Percentiles rank a stretch among this genome's conserved stretches.
Conservation (phyloP, 2,113 vertebrate genomes). For the Odobenus rosmarus region DNA sequence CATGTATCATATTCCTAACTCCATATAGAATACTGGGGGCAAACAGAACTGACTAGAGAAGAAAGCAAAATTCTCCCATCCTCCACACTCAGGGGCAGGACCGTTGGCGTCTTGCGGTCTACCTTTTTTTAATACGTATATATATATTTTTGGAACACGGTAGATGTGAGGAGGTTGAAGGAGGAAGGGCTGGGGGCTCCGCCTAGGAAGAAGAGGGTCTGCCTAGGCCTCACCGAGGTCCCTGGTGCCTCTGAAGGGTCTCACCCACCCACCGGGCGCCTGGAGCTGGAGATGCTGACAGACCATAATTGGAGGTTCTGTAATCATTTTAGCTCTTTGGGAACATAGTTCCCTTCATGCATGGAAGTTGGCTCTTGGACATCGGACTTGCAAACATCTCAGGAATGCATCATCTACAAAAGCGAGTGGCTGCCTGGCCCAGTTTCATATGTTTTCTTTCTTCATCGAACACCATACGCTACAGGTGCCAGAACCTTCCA, state of each 20-base stretch:
- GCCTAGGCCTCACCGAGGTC: background rate
- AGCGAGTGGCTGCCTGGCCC: background rate
- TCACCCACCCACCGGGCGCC: fast-evolving
- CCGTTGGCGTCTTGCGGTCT: background rate
- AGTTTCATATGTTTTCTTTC: fast-evolving
- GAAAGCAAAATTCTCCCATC: background rate
- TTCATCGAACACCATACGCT: background rate
- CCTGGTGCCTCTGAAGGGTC: background rate
- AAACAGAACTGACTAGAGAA: background rate
- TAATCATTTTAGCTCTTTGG: fast-evolving
- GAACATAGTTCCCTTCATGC: fast-evolving
- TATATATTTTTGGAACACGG: too few species aligned
- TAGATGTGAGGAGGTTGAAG: background rate
- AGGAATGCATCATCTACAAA: background rate
- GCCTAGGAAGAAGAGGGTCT: too few species aligned
- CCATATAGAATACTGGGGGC: background rate
- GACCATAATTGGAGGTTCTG: fast-evolving
- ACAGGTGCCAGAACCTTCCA: background rate
- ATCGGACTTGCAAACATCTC: background rate
- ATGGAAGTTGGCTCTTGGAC: fast-evolving
- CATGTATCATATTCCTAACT: too few species aligned
- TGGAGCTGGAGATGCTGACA: background rate
- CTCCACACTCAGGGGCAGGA: background rate
- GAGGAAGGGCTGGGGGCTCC: too few species aligned
- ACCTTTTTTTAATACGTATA: background rate